Base-by-base conservation (phyloP, 2,888 invertebrate genomes). In the Galeopsomyia nigrocyanea region DNA sequence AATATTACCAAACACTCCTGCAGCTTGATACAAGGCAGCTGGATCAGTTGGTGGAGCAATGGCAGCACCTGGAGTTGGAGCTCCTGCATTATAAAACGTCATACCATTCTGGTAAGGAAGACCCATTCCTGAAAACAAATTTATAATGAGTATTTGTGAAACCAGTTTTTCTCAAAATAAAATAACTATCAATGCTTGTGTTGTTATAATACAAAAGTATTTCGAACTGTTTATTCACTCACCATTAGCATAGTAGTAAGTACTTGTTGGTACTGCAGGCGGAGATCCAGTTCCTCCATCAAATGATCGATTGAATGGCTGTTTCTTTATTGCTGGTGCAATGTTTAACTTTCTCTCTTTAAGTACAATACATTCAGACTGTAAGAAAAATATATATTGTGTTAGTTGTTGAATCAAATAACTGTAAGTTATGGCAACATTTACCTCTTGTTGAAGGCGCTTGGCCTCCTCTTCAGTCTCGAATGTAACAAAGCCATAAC, bases 381-480 rank as follows among this genome's bases (percentile, higher is more conserved):
- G 84, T 53, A 87, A 87, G 60, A 21, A 17, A 68, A 56, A 63
- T 57, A 31, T 56, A 17, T 55, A 22, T 49, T 26, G 3, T 55
- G 2, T 19, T 10, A 19, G 3, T 17, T 55, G 19, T 55, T 26
- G 26, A 13, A 55, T 55, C 17, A 5, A 17, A 53, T 10, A 17
- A 17, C n/a, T 53, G 19, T 58, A 9, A 31, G 31, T 16, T 58
- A 9, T 9, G 13, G 14, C 26, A 68, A 87, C 2, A 88, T 87
- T 3, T 85, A 92, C 92, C 88, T 93, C 93, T 80, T 90, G 89
- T 80, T 92, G 91, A 79, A 93, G 89, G 81, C 91, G 88, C 82
- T 91, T 92, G 19, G 95, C 95, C 87, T 95, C 95, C 82, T 95
- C 94, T 87, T 95, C 95, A 65, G 92, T 94, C 87, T 95, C 95